Base-by-base conservation (phyloP, 1,140 invertebrate species). In the Plodia interpunctella region DNA sequence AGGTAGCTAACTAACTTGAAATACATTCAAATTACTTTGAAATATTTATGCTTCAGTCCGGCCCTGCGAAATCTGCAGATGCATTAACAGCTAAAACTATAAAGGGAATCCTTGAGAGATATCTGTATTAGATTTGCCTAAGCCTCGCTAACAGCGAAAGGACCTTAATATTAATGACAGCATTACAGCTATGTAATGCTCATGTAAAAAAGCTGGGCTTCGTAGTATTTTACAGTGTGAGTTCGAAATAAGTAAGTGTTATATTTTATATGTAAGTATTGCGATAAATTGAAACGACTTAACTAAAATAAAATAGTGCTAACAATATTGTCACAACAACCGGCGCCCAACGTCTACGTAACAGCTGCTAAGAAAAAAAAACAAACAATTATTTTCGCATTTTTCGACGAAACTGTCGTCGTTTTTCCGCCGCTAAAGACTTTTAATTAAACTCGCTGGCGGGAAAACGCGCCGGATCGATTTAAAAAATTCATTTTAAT, bases 81-180 rank as follows among this genome's bases (percentile, higher is more conserved):
- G 61, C 64, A 70, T 66, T 66, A 66, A 15, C 49, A 49, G 49
- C 63, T 20, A 49, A 10, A 44, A 17, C 51, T 20, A 20, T 38
- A 64, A 64, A 68, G 59, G 61, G 62, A 68, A 64, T 68, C 50
- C 56, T 68, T 62, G 53, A 64, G 53, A 35, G 28, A 28, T 58
- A 53, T 52, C 55, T 25, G 49, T 55, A 65, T 60, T 60, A 60
- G 51, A 44, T 15, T n/a, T 17, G 38, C n/a, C 38, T 44, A 44
- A 44, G n/a, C n/a, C 38, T 6, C 2, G 38, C 15, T 17, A 44
- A 44, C 38, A 44, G 13, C 13, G 2, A 15, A 15, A 44, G 2
- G 13, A 32, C 6, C 10, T 3, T 1, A 32, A 32, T 32, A 32
- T 32, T 32, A 32, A 32, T 32, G 3, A 28, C 4, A 32, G 1